These are phyloP conservation scores for Imbricaverruca yamaguchii DNA, from an alignment of 2,888 invertebrate genomes.

Conservation along the genomic window DNA sequence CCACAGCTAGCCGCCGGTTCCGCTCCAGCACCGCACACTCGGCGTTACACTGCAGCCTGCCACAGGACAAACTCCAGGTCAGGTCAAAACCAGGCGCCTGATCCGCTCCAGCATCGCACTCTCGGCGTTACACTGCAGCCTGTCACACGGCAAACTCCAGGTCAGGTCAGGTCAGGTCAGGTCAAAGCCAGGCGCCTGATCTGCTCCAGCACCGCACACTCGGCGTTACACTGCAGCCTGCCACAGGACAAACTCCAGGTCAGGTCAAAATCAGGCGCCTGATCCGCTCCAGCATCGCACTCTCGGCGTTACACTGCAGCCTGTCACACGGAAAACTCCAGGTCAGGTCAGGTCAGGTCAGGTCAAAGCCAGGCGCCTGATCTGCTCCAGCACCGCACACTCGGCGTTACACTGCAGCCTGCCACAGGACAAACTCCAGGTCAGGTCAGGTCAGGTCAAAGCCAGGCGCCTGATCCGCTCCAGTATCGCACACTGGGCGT, in stretches of 20 bases:
- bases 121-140: slow-evolving; percentile 86
- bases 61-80: slow-evolving; percentile 34
- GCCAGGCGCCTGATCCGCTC: too few species aligned
- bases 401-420: slow-evolving; percentile 62
- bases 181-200: slow-evolving; percentile 50
- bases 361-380: too few species aligned
- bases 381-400: slow-evolving; percentile 41
- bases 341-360: too few species aligned
- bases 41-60: slow-evolving; percentile 81
- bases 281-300: not conserved
- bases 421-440: too few species aligned
- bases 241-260: slow-evolving; percentile 34
- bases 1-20: slow-evolving; percentile 79
- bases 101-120: slow-evolving; percentile 40
- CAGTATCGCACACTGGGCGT: too few species aligned
- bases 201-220: slow-evolving; percentile 55
- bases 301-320: slow-evolving; percentile 88
- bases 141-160: too few species aligned
- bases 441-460: too few species aligned
- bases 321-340: too few species aligned
- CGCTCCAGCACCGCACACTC: slow-evolving; percentile 82
- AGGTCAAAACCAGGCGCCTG: too few species aligned
- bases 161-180: too few species aligned
- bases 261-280: too few species aligned
- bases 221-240: slow-evolving; percentile 85